These are phyloP conservation scores for Kuschelorhynchus macadamiae DNA, from an alignment of 2,888 invertebrate species.

Conservation along the genomic window DNA sequence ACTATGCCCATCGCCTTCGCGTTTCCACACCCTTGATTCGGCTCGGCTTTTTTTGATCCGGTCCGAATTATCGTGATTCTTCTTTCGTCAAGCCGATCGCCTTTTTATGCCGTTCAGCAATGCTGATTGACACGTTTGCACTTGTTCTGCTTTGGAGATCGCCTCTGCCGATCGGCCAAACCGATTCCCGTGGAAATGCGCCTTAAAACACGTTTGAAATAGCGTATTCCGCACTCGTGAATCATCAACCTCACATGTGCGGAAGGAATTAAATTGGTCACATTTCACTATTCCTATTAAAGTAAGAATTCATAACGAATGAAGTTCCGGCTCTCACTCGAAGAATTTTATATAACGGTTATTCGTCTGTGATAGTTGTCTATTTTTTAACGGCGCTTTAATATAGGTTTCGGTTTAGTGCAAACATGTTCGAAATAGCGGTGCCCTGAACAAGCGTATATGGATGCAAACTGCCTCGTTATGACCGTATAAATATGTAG, in stretches of 20 bases:
- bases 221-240: too few species aligned
- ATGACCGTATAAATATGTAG: conserved; percentile 58
- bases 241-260: too few species aligned
- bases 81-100: background rate
- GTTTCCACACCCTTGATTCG: background rate
- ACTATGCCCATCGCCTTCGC: background rate
- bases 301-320: too few species aligned
- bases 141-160: background rate
- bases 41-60: conserved; percentile 1
- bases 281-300: too few species aligned
- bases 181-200: background rate
- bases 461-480: conserved; percentile 40
- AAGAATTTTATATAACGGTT: too few species aligned
- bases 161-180: background rate
- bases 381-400: conserved; percentile 45
- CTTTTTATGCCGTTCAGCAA: background rate
- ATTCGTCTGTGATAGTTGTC: too few species aligned
- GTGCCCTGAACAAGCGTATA: conserved; percentile 26
- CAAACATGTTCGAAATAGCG: conserved; percentile 49
- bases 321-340: too few species aligned
- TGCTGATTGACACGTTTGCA: conserved; percentile 2
- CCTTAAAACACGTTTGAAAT: too few species aligned
- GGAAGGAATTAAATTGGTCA: too few species aligned
- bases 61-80: background rate
- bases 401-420: conserved; percentile 59